These are phyloP conservation scores for Microtus oregoni DNA, from an alignment of 2,113 vertebrate genomes.

Conservation along the genomic window DNA sequence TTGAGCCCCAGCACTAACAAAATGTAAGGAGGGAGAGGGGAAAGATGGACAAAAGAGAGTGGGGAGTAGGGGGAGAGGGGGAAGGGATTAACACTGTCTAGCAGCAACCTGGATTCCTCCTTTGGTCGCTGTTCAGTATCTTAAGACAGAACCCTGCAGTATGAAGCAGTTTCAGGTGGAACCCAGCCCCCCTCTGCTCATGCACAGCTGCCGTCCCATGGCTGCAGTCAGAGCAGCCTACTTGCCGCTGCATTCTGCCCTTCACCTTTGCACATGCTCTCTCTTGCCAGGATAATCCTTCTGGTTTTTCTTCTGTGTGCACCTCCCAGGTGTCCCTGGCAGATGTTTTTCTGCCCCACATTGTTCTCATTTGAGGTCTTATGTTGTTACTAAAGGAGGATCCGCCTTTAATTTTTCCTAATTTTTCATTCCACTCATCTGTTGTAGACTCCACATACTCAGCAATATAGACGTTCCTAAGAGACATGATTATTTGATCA, in stretches of 20 bases:
- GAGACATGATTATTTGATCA: not conserved
- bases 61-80: too few species aligned
- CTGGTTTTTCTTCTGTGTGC: not conserved
- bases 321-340: not conserved
- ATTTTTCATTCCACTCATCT: not conserved
- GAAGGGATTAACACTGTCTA: not conserved
- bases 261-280: not conserved
- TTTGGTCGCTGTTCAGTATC: not conserved
- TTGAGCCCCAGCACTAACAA: not conserved
- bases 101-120: not conserved
- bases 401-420: not conserved
- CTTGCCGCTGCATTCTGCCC: not conserved
- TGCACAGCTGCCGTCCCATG: too few species aligned
- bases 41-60: not conserved
- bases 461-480: not conserved
- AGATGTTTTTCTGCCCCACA: not conserved
- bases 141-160: not conserved
- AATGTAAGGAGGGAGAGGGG: not conserved
- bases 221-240: not conserved
- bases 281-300: not conserved
- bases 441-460: not conserved
- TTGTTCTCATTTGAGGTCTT: not conserved
- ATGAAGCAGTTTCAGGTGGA: not conserved
- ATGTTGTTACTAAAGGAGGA: not conserved
- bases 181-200: fast-evolving